Base-by-base conservation (phyloP, 2,113 vertebrate species). In the Sigmodon hispidus region DNA sequence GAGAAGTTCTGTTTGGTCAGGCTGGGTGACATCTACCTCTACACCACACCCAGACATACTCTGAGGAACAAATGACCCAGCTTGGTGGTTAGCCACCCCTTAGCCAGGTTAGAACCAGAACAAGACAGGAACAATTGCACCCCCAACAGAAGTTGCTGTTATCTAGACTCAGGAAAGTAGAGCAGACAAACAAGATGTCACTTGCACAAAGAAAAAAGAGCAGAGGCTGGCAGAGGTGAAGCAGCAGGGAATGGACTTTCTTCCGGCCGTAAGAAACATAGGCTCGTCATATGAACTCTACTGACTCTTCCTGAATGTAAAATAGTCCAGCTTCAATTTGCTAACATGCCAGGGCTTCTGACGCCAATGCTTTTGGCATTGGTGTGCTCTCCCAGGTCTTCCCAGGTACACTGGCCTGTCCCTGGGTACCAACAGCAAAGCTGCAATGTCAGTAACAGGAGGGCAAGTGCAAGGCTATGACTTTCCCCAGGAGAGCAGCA, bases 1-100 rank as follows among this genome's bases (percentile, higher is more conserved):
- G 61, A 96, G 95, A 61, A 48, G 29, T n/a, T 79, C 55, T 50
- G 63, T 63, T 59, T 79, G 36, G 85, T 61, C 59, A 57, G 73
- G 19, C 31, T 75, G 40, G 67, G 67, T 61, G 3, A 9, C 65
- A 72, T 15, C 88, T 65, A 34, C n/a, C 48, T 73, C 57, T 12
- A 12, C 4, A 17, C 29, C 31, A 26, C 15, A 12, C 16, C 57
- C 24, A 16, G 21, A 45, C 11, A 0, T 55, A 84, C 63, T 36
- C 84, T 80, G 15, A 36, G 55, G 40, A 43, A n/a, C 5, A 3
- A 89, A 4, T 61, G 65, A 70, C 34, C 89, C 55, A 43, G 34
- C 6, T 5, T 50, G 55, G 70, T 72, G 72, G 61, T 36, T 65
- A 65, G 34, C 88, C 26, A n/a, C 0, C 70, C 13, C 22, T 11